Conservation (phyloP, 2,113 vertebrate species). For the Hippocampus abdominalis region DNA sequence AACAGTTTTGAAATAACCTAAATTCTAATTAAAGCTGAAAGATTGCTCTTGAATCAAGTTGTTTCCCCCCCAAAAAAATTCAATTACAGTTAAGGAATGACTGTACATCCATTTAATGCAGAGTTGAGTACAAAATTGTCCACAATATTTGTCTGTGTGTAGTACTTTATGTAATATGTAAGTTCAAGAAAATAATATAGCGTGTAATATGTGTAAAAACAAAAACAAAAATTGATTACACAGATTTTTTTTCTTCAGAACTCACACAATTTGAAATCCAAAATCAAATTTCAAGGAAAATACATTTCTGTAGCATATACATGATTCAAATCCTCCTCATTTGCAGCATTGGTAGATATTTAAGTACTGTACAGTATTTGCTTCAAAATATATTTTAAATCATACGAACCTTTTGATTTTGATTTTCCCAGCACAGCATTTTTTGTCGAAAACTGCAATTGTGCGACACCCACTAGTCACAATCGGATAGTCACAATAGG, state of each 20-base stretch:
- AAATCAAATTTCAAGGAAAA: neutral
- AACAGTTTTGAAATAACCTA: neutral
- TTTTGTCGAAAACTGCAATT: no score
- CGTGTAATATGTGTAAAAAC: neutral
- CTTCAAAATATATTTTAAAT: no score
- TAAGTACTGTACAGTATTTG: neutral
- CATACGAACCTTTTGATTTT: neutral
- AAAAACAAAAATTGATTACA: no score
- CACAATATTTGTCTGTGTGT: neutral
- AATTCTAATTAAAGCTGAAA: neutral
- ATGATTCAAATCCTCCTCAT: neutral
- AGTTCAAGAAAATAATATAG: no score
- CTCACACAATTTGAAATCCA: neutral
- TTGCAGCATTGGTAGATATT: neutral
- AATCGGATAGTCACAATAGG: no score
- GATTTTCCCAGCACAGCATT: neutral
- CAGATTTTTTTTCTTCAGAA: no score
- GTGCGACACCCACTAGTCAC: no score
- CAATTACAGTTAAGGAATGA: constrained; percentile 1
- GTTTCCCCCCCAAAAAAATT: neutral
- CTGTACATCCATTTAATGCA: neutral
- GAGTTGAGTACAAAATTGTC: neutral
- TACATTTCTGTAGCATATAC: neutral
- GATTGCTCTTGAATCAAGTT: neutral
- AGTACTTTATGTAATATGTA: neutral